Conservation (phyloP, 1,140 invertebrate species). For the Piezodorus guildinii region DNA sequence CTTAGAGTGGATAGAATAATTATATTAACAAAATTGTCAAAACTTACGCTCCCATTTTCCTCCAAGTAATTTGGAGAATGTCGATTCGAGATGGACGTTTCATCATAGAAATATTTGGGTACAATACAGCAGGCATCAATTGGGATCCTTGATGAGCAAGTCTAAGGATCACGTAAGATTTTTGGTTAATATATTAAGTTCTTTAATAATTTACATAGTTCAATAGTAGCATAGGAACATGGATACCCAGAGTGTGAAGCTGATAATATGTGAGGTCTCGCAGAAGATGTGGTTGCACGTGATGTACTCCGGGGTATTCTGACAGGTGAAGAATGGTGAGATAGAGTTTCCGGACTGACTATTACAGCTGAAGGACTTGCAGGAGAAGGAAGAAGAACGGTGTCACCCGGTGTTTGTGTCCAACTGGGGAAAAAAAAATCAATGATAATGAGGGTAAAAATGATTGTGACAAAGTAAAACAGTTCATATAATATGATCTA, state of each 20-base stretch:
- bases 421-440: conserved; percentile 27
- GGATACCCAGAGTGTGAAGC: conserved; percentile 26
- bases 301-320: conserved; percentile 23
- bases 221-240: neutral
- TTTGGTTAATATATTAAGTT: neutral
- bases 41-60: conserved; percentile 38
- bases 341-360: conserved; percentile 56
- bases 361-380: conserved; percentile 56
- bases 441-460: too few relatives aligned
- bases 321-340: conserved; percentile 29
- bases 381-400: conserved; percentile 47
- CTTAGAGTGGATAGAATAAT: too few relatives aligned
- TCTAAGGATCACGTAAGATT: conserved; percentile 18
- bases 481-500: too few relatives aligned
- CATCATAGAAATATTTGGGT: conserved; percentile 29
- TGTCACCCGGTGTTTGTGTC: conserved; percentile 17
- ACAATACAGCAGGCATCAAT: conserved; percentile 27
- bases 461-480: too few relatives aligned
- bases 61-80: conserved; percentile 38
- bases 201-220: neutral
- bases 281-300: conserved; percentile 25
- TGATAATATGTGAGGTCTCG: conserved; percentile 24
- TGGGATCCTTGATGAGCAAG: conserved; percentile 24
- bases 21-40: too few relatives aligned
- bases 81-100: conserved; percentile 37